Conservation (phyloP, 2,797 vertebrate species). For the Coendou prehensilis region DNA sequence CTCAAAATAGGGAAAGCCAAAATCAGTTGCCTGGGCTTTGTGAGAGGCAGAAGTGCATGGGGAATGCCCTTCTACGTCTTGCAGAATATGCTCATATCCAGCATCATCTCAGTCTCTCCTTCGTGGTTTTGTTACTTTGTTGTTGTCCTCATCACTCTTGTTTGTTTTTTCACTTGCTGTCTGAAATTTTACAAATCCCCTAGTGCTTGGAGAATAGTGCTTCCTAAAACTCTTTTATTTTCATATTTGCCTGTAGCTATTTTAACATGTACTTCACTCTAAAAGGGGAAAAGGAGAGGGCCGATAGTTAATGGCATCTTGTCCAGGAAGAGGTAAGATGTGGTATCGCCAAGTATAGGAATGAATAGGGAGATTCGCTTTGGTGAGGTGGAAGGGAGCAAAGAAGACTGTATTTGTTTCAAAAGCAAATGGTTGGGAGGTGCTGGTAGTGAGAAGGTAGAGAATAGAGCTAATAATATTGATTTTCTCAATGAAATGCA, state of each 20-base stretch:
- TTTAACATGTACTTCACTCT: slow-evolving; percentile 4
- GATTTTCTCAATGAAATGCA: not conserved
- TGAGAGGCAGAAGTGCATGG: not conserved
- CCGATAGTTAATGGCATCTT: not conserved
- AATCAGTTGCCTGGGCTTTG: not conserved
- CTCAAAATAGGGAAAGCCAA: not conserved
- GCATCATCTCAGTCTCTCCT: not conserved
- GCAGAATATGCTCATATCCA: not conserved
- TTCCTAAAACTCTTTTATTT: not conserved
- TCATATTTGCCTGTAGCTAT: not conserved
- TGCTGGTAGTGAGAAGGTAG: not conserved
- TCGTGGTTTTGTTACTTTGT: not conserved
- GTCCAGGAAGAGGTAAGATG: not conserved
- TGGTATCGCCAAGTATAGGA: not conserved
- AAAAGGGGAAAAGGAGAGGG: not conserved
- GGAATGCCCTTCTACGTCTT: not conserved
- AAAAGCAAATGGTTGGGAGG: not conserved
- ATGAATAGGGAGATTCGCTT: not conserved
- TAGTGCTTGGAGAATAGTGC: not conserved
- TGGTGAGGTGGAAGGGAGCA: not conserved
- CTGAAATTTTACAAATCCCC: slow-evolving; percentile 2
- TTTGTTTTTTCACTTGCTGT: slow-evolving; percentile 26
- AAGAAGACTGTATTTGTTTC: not conserved
- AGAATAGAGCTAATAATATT: not conserved
- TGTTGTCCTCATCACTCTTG: not conserved